phyloP scores from a whole-genome alignment of 1,140 invertebrate species.

The Calosoma granatense region DNA sequence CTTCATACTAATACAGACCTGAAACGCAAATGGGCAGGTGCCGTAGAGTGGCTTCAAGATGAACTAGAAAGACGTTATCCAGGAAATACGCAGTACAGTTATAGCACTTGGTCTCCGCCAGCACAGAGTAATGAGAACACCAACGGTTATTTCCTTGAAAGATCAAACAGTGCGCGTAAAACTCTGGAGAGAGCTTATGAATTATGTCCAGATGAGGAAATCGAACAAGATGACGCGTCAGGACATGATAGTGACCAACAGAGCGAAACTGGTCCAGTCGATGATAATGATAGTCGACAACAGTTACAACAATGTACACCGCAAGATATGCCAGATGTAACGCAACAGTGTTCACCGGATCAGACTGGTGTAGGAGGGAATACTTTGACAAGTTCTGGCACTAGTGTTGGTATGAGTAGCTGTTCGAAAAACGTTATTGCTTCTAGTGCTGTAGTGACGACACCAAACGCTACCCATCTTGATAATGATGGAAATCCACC shows the following conservation, averaged over 20 bases:
- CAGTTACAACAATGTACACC: background rate
- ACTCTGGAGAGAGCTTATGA: constrained; percentile 77
- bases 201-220: constrained; percentile 69
- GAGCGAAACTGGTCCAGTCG: background rate
- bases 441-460: too few species aligned
- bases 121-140: constrained; percentile 90
- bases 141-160: constrained; percentile 89
- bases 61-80: constrained; percentile 60
- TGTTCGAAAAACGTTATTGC: too few species aligned
- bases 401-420: too few species aligned
- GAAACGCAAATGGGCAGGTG: constrained; percentile 74
- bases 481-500: too few species aligned
- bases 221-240: constrained; percentile 18
- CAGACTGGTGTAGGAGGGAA: too few species aligned
- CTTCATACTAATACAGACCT: constrained; percentile 66
- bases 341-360: too few species aligned
- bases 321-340: constrained; percentile 3
- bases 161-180: constrained; percentile 85
- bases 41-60: constrained; percentile 91
- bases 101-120: constrained; percentile 88
- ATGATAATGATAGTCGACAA: background rate
- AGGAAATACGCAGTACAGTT: constrained; percentile 55
- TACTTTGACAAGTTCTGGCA: too few species aligned
- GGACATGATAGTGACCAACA: background rate
- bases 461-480: too few species aligned